A percentile compares a stretch with the other conserved stretches of the same genome.
Evolutionary conservation across 2,888 invertebrate genomes (phyloP).

Genomic region (Dromius quadrimaculatus): DNA sequence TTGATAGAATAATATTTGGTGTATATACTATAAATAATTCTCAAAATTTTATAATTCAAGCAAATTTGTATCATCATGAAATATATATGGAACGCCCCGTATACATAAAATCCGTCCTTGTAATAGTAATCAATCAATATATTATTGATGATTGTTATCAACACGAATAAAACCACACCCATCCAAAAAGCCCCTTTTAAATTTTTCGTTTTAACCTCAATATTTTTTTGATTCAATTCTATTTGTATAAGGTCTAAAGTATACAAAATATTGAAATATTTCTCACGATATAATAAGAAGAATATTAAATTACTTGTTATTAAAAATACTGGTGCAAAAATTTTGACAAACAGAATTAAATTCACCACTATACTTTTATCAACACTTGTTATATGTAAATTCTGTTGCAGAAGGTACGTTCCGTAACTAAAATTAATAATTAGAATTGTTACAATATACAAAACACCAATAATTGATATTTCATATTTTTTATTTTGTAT

Average conservation of each 20-base stretch:
- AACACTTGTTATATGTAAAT: neutral
- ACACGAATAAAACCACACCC: neutral
- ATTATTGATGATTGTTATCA: neutral
- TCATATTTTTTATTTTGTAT: neutral
- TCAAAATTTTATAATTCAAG: neutral
- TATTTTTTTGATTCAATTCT: neutral
- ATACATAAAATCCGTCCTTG: neutral
- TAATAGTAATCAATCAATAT: neutral
- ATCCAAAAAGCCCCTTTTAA: neutral
- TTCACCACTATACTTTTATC: neutral
- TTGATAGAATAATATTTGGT: neutral
- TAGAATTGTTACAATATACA: neutral
- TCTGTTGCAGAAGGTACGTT: neutral
- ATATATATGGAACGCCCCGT: neutral
- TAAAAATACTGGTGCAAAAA: neutral
- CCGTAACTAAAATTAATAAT: neutral
- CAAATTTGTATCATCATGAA: neutral
- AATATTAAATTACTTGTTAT: neutral
- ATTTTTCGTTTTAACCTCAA: neutral
- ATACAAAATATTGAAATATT: neutral
- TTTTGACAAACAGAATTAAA: neutral
- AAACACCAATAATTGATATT: neutral
- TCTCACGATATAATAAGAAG: constrained; percentile 2
- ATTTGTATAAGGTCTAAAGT: neutral
- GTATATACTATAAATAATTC: neutral